Conservation (phyloP, 2,113 vertebrate species). For the Varanus salvator region DNA sequence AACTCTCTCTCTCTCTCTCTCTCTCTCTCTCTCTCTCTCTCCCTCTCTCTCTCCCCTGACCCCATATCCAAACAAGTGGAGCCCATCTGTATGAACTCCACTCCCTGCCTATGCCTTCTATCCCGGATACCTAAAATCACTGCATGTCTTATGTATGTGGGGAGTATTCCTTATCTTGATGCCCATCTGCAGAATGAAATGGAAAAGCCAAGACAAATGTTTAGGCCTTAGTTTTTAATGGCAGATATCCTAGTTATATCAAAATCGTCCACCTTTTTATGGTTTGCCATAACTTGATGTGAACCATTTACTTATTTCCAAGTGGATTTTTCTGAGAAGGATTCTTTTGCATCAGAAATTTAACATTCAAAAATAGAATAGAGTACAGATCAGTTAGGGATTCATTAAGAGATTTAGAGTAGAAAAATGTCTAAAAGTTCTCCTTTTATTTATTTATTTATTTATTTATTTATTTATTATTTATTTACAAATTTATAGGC, state of each 20-base stretch:
- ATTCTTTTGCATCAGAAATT: background rate
- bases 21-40: no score
- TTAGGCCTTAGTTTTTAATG: background rate
- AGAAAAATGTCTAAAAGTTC: background rate
- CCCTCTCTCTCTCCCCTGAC: no score
- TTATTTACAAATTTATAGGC: no score
- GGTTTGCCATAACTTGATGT: background rate
- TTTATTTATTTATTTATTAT: no score
- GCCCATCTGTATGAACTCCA: background rate
- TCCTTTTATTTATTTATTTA: no score
- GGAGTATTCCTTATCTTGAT: background rate
- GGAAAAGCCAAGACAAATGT: background rate
- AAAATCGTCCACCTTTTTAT: background rate
- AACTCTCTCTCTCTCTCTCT: no score
- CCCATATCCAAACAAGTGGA: background rate
- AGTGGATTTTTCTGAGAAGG: background rate
- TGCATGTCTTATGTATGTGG: background rate
- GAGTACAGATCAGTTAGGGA: background rate
- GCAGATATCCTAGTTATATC: background rate
- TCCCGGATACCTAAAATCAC: background rate
- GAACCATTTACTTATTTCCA: background rate
- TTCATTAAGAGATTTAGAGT: conserved; percentile 1
- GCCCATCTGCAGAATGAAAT: background rate
- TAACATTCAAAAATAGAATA: background rate
- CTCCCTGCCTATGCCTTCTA: background rate